Evolutionary conservation across 2,888 invertebrate genomes (phyloP), one percentile per base, ranked within the genome.

Genomic region (Acrocyrtus sp.): DNA sequence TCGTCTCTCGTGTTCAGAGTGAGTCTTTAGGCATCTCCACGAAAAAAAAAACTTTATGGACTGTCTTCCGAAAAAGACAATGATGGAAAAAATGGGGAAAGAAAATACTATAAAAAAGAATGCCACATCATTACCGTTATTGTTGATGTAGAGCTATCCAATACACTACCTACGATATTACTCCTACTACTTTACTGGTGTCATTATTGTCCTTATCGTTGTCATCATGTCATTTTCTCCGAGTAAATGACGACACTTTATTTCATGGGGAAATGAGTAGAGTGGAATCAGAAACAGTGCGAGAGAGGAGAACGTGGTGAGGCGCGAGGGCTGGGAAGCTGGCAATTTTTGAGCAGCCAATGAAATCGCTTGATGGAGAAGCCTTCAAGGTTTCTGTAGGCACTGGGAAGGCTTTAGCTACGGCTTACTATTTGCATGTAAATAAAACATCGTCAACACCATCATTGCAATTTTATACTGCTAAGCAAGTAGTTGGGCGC

Each of bases 131-230:
- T 69, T 69, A 69, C 50, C 61, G 53, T 69, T 69, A 61, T 69
- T 69, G 69, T 54, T 62, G 56, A 53, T n/a, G n/a, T n/a, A n/a
- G n/a, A n/a, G n/a, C n/a, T n/a, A n/a, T n/a, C 56, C 54, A 41
- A 61, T 69, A 48, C 48, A 61, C 61, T 54, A 27, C n/a, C n/a
- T n/a, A n/a, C n/a, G n/a, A n/a, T n/a, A n/a, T n/a, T n/a, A n/a
- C n/a, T n/a, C n/a, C n/a, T n/a, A n/a, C n/a, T n/a, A n/a, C 24
- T 62, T 47, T 22, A 26, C 62, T 62, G 57, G 69, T 62, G 69
- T 62, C 69, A 61, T 61, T 69, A 68, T 69, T 56, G 62, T 68
- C 60, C 51, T 68, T 53, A 68, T 69, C 69, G 54, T 45, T 68
- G 60, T 60, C 68, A 68, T 68, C 68, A 60, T 51, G 68, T 60